Percentiles rank a stretch among this genome's conserved stretches.
These are phyloP conservation scores for Rhodeus uyekii DNA, from an alignment of 2,797 vertebrate species.

Conservation along the genomic window DNA sequence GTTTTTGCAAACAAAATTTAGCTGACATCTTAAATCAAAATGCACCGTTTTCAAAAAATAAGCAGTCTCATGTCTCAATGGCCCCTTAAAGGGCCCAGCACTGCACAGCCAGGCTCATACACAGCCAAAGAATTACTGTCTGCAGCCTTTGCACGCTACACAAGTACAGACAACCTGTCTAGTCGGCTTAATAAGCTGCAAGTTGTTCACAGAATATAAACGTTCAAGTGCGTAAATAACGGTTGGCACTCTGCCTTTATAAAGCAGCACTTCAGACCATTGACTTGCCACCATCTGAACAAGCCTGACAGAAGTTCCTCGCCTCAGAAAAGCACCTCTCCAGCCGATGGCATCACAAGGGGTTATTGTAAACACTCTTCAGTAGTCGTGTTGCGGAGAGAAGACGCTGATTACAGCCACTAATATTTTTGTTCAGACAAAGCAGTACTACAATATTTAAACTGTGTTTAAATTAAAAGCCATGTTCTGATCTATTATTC, in stretches of 20 bases:
- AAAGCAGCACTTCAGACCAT: neutral
- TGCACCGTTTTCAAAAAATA: too few relatives aligned
- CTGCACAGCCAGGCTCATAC: constrained; percentile 78
- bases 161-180: constrained; percentile 50
- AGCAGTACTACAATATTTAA: neutral
- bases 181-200: constrained; percentile 80
- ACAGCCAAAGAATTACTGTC: constrained; percentile 84
- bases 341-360: neutral
- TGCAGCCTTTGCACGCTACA: constrained; percentile 82
- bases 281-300: neutral
- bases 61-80: constrained; percentile 75
- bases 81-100: constrained; percentile 83
- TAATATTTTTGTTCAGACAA: neutral
- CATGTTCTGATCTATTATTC: neutral
- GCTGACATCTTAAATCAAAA: too few relatives aligned
- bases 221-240: constrained; percentile 50
- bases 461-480: neutral
- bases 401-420: neutral
- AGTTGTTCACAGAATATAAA: too few relatives aligned
- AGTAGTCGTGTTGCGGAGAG: neutral
- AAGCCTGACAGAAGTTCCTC: neutral
- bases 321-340: neutral
- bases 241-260: neutral
- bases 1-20: too few relatives aligned
- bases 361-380: neutral